Percentiles rank a stretch among this genome's conserved stretches.
Conservation (phyloP, 2,113 vertebrate species). For the Recurvirostra avosetta region DNA sequence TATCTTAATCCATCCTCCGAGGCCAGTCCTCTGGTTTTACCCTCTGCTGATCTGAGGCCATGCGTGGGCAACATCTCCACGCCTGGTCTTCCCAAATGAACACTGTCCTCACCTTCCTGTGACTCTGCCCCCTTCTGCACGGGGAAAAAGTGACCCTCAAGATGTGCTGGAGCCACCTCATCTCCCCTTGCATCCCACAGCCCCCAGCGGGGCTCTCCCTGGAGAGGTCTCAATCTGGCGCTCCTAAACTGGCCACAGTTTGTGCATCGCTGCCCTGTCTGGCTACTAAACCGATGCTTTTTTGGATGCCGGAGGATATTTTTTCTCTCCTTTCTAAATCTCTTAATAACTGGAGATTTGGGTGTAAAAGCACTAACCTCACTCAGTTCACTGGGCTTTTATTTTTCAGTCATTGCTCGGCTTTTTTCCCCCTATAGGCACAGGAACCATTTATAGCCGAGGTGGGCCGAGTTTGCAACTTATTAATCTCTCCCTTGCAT, state of each 20-base stretch:
- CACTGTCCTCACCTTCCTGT: rapidly evolving
- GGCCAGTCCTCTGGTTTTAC: background rate
- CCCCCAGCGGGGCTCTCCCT: background rate
- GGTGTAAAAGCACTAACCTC: constrained; percentile 10
- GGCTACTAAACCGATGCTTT: background rate
- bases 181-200: background rate
- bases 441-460: constrained; percentile 14
- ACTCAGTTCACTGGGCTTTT: background rate
- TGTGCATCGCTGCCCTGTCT: background rate
- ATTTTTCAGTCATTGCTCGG: constrained; percentile 17
- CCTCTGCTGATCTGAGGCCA: rapidly evolving
- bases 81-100: background rate
- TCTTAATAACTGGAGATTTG: constrained; percentile 23
- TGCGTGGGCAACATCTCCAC: background rate
- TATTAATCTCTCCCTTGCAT: constrained; percentile 58
- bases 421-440: background rate
- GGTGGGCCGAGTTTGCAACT: constrained; percentile 49
- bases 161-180: background rate
- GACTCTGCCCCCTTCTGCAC: background rate
- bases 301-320: background rate
- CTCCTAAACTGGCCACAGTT: background rate
- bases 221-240: background rate
- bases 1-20: background rate
- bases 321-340: constrained; percentile 19
- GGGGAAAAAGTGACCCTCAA: background rate